Base-by-base conservation (phyloP, 1,140 invertebrate genomes). In the Grapholita molesta region DNA sequence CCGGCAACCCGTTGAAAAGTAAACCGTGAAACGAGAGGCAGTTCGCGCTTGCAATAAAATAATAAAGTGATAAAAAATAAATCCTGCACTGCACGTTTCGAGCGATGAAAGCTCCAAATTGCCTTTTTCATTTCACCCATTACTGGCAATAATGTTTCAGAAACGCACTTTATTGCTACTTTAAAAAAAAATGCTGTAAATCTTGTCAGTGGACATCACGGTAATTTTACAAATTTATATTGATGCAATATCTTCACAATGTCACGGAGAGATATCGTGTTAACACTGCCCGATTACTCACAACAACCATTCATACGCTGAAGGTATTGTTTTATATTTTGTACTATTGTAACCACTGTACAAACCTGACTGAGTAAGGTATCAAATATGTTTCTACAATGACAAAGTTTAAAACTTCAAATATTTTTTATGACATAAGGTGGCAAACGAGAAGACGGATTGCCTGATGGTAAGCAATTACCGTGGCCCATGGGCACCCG, bases 21-120 rank as follows among this genome's bases (percentile, higher is more conserved):
- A 83, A 80, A 84, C 78, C 78, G 78, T 85, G 83, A 85, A 86
- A 81, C 72, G 73, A 78, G 78, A 84, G 78, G 79, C 78, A 77
- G 75, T 77, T 76, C 70, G 73, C 74, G 79, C 76, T 80, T 76
- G 78, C 79, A 87, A 83, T 86, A 81, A 82, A 76, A 78, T 79
- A 80, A 82, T 80, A 83, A 87, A 84, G 81, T 78, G 79, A 84
- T 89, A 84, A 85, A 85, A 82, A 79, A 83, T 80, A 80, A 79
- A 78, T 78, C 69, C 75, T 72, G 67, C 78, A 65, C 78, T 70
- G 77, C 75, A 78, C 73, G 67, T 70, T 70, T 71, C 48, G 32
- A 75, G 42, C 72, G 74, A 68, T 72, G 72, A 79, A 76, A 78
- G 75, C 67, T 68, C 70, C 74, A 77, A 75, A 83, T 80, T 80